Evolutionary conservation across 2,797 vertebrate species (phyloP).

Genomic region (Sparus aurata): DNA sequence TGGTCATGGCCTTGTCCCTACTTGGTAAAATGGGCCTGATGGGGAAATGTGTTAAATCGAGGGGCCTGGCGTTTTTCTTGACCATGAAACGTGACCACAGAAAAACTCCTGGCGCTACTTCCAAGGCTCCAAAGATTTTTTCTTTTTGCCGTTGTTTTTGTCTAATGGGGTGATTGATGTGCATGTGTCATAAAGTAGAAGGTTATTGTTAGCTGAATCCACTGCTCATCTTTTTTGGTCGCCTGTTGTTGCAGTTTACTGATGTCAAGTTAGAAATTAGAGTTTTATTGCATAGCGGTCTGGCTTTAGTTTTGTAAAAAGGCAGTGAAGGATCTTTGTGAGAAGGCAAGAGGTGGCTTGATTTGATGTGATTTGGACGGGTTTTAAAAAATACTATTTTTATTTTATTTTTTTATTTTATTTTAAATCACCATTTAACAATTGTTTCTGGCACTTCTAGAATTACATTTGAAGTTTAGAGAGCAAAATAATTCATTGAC

Average conservation of each 20-base stretch:
- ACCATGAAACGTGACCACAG: slow-evolving; percentile 28
- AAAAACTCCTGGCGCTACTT: slow-evolving; percentile 22
- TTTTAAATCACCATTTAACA: background rate
- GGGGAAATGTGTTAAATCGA: slow-evolving; percentile 32
- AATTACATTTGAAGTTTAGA: background rate
- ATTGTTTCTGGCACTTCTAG: background rate
- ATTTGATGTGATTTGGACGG: background rate
- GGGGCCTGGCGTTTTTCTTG: slow-evolving; percentile 40
- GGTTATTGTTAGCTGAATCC: too few relatives aligned
- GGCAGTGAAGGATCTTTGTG: background rate
- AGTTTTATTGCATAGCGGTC: too few relatives aligned
- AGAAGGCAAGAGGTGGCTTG: background rate
- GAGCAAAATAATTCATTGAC: background rate
- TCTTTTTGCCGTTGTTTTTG: slow-evolving; percentile 21
- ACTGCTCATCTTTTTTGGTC: background rate
- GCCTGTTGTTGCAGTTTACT: background rate
- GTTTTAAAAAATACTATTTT: too few relatives aligned
- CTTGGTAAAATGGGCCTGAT: slow-evolving; percentile 44
- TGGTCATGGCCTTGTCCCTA: slow-evolving; percentile 68
- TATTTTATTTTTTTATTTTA: too few relatives aligned
- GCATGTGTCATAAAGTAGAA: background rate
- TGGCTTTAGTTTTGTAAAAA: too few relatives aligned
- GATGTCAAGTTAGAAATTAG: background rate
- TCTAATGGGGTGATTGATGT: slow-evolving; percentile 26
- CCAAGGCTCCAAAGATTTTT: slow-evolving; percentile 14